These are phyloP conservation scores for Taurulus bubalis DNA, from an alignment of 2,113 vertebrate species.

Conservation along the genomic window DNA sequence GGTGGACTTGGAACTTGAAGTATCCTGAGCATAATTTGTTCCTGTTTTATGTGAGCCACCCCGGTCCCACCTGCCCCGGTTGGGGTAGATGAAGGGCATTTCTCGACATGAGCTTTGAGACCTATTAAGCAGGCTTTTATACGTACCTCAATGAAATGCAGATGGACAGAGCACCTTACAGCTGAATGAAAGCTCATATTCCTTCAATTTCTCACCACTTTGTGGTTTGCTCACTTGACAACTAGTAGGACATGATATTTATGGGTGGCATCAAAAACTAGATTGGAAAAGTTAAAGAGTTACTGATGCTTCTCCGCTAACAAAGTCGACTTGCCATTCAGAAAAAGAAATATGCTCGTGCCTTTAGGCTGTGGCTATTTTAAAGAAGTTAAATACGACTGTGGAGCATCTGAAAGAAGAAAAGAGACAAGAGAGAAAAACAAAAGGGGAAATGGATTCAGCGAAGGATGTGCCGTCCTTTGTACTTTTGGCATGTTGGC, in stretches of 20 bases:
- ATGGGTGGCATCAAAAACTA: conserved; percentile 29
- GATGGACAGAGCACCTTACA: conserved; percentile 74
- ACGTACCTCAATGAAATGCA: conserved; percentile 66
- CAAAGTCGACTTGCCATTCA: conserved; percentile 40
- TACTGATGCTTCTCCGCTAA: conserved; percentile 7
- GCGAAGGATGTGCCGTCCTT: conserved; percentile 77
- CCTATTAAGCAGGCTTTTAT: conserved; percentile 73
- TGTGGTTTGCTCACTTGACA: conserved; percentile 27
- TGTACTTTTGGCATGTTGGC: conserved; percentile 77
- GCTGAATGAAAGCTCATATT: conserved; percentile 46
- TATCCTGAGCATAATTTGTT: conserved; percentile 77
- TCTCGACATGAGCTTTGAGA: conserved; percentile 75
- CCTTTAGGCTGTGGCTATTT: conserved; percentile 59
- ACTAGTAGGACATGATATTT: conserved; percentile 32
- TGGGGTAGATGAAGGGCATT: conserved; percentile 73
- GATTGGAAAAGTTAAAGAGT: conserved; percentile 36
- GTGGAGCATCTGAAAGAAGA: conserved; percentile 62
- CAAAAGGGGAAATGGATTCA: conserved; percentile 70
- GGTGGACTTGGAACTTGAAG: conserved; percentile 70
- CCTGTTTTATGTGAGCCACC: conserved; percentile 74
- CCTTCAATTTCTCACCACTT: conserved; percentile 7
- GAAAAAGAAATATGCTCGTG: conserved; percentile 44
- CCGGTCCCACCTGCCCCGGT: conserved; percentile 74
- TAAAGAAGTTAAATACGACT: conserved; percentile 64
- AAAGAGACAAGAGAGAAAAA: conserved; percentile 63